Base-by-base conservation (phyloP, 2,888 invertebrate species). In the Polyploca ridens region DNA sequence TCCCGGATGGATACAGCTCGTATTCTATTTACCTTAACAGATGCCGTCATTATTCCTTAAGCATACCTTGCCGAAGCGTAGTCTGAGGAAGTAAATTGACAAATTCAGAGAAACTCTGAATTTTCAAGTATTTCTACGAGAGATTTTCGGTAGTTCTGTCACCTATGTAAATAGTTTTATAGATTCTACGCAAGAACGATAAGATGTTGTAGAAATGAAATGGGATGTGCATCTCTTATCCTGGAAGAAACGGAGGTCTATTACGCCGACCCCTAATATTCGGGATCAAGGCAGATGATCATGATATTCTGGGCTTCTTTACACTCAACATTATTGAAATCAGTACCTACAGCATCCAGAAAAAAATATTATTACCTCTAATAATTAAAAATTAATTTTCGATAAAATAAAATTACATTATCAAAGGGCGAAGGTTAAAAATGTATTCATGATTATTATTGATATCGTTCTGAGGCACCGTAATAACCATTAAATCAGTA, bases 1-100 rank as follows among this genome's bases (percentile, higher is more conserved):
- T 90, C 90, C 87, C 88, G 79, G 84, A 89, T 86, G 89, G 87
- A 90, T 90, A 89, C 87, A 84, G 86, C 89, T 88, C 87, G 89
- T 88, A 88, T 90, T 90, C 89, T 90, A 90, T 91, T 91, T 90
- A 90, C 90, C 84, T 87, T 87, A 87, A 90, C 87, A 87, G 88
- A 89, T 88, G 86, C 84, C 82, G 84, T 88, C 87, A 90, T 90
- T 91, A 90, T 87, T 86, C 83, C 81, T 84, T 84, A 85, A 90
- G 83, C 81, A 89, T 85, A 85, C 76, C 82, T 80, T 81, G 82
- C 78, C 81, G 74, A 69, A 74, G 62, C 58, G 69, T 74, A 75
- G 70, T 71, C 71, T 71, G 77, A 72, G 71, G 72, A 81, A 77
- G 75, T 74, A 73, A 74, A 77, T 78, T 78, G 80, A 81, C 81